Evolutionary conservation across 2,797 vertebrate genomes (phyloP).

Genomic region (Coregonus suidteri): DNA sequence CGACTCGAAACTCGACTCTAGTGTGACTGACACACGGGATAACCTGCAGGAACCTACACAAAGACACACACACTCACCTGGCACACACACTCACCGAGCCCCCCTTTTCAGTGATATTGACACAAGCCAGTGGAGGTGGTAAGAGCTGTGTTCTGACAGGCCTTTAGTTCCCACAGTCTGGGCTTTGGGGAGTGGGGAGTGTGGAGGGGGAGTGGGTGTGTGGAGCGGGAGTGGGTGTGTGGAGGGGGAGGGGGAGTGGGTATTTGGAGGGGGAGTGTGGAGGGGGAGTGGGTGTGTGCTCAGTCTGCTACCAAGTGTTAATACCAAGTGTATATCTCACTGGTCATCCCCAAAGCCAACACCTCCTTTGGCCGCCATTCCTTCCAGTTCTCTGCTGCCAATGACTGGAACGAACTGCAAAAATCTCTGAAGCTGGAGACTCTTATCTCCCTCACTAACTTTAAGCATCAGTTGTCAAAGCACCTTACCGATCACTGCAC

Average conservation of each 20-base stretch:
- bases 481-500: too few relatives aligned
- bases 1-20: conserved; percentile 70
- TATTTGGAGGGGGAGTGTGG: too few relatives aligned
- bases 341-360: too few relatives aligned
- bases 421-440: too few relatives aligned
- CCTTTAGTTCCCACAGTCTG: conserved; percentile 66
- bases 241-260: too few relatives aligned
- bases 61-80: conserved; percentile 20
- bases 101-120: conserved; percentile 47
- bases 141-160: conserved; percentile 68
- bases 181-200: not conserved
- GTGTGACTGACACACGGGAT: conserved; percentile 62
- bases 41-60: conserved; percentile 52
- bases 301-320: not conserved
- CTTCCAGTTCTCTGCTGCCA: too few relatives aligned
- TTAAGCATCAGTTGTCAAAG: too few relatives aligned
- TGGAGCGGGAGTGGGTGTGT: conserved; percentile 4
- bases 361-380: too few relatives aligned
- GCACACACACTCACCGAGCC: conserved; percentile 19
- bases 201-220: too few relatives aligned
- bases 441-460: too few relatives aligned
- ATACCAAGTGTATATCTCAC: not conserved
- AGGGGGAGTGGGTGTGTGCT: conserved; percentile 5
- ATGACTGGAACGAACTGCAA: too few relatives aligned
- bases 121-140: conserved; percentile 30